Conservation (phyloP, 2,888 invertebrate genomes). For the Pachydiplax longipennis region DNA sequence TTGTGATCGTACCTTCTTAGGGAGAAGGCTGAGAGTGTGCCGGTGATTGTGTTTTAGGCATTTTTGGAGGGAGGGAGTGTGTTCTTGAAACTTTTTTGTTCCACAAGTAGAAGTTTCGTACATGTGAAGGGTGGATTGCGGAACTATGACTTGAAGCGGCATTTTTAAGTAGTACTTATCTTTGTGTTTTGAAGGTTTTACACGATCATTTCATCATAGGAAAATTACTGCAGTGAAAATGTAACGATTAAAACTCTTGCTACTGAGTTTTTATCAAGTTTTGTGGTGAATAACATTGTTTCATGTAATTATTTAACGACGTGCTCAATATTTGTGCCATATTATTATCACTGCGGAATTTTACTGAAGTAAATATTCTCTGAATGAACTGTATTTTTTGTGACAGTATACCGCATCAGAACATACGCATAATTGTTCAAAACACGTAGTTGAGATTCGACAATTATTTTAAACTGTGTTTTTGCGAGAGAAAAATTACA, state of each 20-base stretch:
- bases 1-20: slow-evolving; percentile 25
- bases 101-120: background rate
- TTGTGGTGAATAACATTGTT: background rate
- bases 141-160: background rate
- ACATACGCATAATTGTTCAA: no score
- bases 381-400: background rate
- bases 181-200: background rate
- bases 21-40: slow-evolving; percentile 37
- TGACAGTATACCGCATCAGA: background rate
- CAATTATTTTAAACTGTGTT: no score
- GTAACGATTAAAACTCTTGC: background rate
- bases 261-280: background rate
- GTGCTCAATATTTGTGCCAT: background rate
- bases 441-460: no score
- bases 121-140: background rate
- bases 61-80: background rate
- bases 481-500: no score
- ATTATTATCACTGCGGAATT: background rate
- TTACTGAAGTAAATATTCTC: background rate
- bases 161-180: background rate
- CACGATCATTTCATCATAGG: background rate
- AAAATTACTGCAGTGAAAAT: background rate
- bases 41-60: background rate
- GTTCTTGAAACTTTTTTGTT: background rate
- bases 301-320: background rate